phyloP scores from a whole-genome alignment of 2,797 vertebrate genomes.

The Mormyrus proboscirostris region DNA sequence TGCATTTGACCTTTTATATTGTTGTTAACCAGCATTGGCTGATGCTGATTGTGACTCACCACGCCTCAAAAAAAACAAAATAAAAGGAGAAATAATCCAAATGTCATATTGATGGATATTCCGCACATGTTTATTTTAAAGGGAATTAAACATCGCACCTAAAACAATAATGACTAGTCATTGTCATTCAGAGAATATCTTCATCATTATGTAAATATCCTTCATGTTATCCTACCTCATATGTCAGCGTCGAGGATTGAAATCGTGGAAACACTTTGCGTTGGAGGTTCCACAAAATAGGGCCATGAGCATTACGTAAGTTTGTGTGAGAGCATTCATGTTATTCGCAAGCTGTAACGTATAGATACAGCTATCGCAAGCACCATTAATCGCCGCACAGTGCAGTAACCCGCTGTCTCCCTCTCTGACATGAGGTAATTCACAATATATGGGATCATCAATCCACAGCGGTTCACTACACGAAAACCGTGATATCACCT shows the following conservation, averaged over 20 bases:
- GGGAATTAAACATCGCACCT: neutral
- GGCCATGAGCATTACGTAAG: neutral
- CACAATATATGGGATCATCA: neutral
- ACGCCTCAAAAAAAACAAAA: neutral
- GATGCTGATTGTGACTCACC: neutral
- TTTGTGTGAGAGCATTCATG: neutral
- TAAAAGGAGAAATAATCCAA: conserved; percentile 2
- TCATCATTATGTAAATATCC: neutral
- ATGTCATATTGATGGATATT: neutral
- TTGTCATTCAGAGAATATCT: neutral
- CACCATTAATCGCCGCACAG: neutral
- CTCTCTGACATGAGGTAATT: neutral
- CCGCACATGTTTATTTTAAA: neutral
- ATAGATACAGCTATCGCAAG: neutral
- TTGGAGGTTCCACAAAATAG: neutral
- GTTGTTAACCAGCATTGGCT: neutral
- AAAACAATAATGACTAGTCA: neutral
- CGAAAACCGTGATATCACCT: neutral
- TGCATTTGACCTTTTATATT: neutral
- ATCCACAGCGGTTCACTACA: neutral
- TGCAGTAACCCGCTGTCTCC: neutral
- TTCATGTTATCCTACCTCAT: neutral
- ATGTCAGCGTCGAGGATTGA: neutral
- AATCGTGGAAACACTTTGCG: neutral
- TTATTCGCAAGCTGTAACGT: neutral